Base-by-base conservation (phyloP, 92 coral and sea anemone species). In the Siderastrea siderea region DNA sequence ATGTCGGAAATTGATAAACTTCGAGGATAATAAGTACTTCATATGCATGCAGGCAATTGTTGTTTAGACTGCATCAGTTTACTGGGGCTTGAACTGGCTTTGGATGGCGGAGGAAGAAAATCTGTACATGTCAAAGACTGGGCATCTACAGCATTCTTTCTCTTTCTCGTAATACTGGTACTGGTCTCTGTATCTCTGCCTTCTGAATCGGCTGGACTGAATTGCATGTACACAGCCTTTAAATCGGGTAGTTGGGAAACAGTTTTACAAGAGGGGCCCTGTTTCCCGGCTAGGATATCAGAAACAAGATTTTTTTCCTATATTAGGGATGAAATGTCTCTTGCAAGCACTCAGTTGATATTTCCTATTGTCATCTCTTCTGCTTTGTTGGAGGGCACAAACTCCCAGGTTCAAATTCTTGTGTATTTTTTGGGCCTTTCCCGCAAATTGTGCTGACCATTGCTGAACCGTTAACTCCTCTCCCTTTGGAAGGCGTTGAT, bases 371-470 rank as follows among this genome's bases (percentile, higher is more conserved):
- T 82, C 79, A 69, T 70, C 85, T 80, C 75, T 65, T 80, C 85
- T 7, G 12, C 75, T 71, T 82, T 66, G 19, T 71, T 6, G 55
- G 69, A 82, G 47, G 69, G 68, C 26, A 71, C 87, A 57, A 82
- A 82, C 78, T 82, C 55, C 55, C 55, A 48, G 38, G 79, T 79
- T 45, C 87, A 5, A 49, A 82, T 82, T 71, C 70, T 51, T 68
- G 68, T 69, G 77, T 82, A 82, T 26, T 45, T 76, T 85, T 78
- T 64, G 77, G 51, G 89, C 83, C 72, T 84, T 84, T 12, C 83
- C 88, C 70, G 83, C 57, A 58, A 84, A 84, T 4, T 73, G 54
- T 64, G 67, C 85, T 48, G 75, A 75, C 74, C 71, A 45, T 45
- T 50, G 83, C 67, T 85, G 75, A 51, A 85, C 89, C 54, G 89